Conservation (phyloP, 2,888 invertebrate genomes). For the Macaria notata region DNA sequence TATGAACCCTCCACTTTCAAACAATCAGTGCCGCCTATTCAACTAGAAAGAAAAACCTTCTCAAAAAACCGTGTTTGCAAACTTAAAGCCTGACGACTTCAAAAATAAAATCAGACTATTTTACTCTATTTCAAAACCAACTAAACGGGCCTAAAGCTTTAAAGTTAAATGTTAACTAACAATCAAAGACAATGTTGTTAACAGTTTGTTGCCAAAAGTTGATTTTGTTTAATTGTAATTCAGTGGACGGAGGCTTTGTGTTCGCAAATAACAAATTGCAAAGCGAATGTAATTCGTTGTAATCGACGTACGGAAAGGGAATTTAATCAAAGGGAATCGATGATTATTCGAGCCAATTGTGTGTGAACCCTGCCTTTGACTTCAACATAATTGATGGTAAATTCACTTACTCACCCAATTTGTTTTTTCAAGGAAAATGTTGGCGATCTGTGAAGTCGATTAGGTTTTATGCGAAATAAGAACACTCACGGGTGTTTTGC, state of each 20-base stretch:
- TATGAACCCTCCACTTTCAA: too few species aligned
- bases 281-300: conserved; percentile 45
- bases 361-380: conserved; percentile 29
- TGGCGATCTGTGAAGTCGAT: too few species aligned
- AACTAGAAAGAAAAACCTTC: too few species aligned
- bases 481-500: too few species aligned
- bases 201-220: conserved; percentile 26
- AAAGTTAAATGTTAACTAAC: conserved; percentile 22
- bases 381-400: conserved; percentile 25
- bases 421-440: conserved; percentile 3
- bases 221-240: conserved; percentile 46
- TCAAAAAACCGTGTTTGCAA: too few species aligned
- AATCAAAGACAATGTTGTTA: conserved; percentile 22
- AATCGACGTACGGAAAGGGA: conserved; percentile 46
- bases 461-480: too few species aligned
- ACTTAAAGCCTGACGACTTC: too few species aligned
- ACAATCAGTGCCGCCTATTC: too few species aligned
- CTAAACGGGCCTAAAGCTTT: conserved; percentile 10
- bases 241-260: conserved; percentile 37
- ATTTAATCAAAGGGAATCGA: conserved; percentile 65
- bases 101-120: too few species aligned
- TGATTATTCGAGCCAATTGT: conserved; percentile 39
- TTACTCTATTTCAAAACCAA: background rate
- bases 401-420: conserved; percentile 4
- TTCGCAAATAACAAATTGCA: conserved; percentile 49